phyloP scores from a whole-genome alignment of 2,113 vertebrate genomes.

The Dromaius novaehollandiae region DNA sequence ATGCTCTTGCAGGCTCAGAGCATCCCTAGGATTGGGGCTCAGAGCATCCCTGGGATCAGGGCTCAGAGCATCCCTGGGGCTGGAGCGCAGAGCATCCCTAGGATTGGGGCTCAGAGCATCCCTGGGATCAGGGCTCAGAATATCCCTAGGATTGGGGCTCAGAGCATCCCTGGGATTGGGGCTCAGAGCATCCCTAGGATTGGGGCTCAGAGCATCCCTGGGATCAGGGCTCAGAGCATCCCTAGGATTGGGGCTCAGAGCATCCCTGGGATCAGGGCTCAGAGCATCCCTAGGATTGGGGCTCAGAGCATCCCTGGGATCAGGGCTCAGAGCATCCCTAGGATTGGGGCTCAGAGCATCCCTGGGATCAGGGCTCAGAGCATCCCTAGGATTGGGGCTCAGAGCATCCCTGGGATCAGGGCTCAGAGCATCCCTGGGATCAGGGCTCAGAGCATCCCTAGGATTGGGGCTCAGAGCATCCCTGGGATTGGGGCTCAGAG shows the following conservation, averaged over 20 bases:
- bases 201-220: too few species aligned
- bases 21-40: neutral
- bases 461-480: too few species aligned
- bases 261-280: neutral
- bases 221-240: neutral
- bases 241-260: neutral
- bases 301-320: too few species aligned
- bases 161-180: neutral
- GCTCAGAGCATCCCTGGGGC: neutral
- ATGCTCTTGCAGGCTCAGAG: neutral
- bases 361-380: neutral
- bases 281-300: neutral
- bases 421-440: neutral
- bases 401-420: too few species aligned
- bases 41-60: too few species aligned
- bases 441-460: too few species aligned
- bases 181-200: neutral
- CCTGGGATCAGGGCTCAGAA: neutral
- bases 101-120: too few species aligned
- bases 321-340: neutral
- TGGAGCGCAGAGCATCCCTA: neutral
- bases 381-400: neutral
- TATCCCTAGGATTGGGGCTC: neutral
- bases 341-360: too few species aligned
- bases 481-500: too few species aligned